Conservation (phyloP, 2,113 vertebrate genomes). For the Condylura cristata region DNA sequence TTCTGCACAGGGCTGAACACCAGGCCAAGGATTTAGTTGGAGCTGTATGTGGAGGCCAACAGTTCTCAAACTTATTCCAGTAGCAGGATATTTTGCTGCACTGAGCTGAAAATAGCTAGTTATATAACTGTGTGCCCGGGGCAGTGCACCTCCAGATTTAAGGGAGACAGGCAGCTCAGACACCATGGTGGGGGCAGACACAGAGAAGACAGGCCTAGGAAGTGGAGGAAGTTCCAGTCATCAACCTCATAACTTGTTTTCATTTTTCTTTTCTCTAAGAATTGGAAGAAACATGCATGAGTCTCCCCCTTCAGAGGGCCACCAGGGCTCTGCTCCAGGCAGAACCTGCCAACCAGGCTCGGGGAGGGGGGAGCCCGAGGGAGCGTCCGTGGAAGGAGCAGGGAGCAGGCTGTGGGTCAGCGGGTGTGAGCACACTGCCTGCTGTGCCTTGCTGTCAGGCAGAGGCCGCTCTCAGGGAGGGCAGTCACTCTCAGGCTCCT, state of each 20-base stretch:
- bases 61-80: not conserved
- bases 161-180: constrained; percentile 24
- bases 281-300: not conserved
- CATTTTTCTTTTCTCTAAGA: not conserved
- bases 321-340: not conserved
- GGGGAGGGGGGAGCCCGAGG: not conserved
- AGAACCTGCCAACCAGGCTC: not conserved
- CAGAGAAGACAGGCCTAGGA: not conserved
- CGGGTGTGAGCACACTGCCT: not conserved
- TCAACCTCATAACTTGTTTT: not conserved
- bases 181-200: accelerated
- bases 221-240: not conserved
- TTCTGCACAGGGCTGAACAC: not conserved
- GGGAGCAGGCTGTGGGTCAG: not conserved
- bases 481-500: not conserved
- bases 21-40: not conserved
- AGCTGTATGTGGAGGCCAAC: not conserved
- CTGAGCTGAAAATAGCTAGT: constrained; percentile 64
- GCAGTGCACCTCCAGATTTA: constrained; percentile 14
- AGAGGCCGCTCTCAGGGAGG: not conserved
- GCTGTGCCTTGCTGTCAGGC: not conserved
- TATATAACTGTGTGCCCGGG: constrained; percentile 58
- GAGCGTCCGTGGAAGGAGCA: not conserved
- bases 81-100: constrained; percentile 12
- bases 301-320: not conserved